Base-by-base conservation (phyloP, 1,140 invertebrate genomes). In the Pissodes strobi region DNA sequence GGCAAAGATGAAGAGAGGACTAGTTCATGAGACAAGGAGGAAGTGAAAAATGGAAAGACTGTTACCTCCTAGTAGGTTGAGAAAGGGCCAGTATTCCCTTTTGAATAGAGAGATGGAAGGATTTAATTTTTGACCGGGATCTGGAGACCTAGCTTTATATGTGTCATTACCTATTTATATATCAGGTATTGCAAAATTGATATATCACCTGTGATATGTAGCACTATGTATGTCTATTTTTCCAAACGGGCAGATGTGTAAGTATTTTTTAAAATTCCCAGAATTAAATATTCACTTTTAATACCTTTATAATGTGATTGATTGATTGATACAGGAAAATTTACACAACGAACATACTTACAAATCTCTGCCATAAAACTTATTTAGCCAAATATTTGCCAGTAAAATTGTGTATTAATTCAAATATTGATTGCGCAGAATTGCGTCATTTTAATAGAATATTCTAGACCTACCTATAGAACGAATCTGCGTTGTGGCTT, bases 1-100 rank as follows among this genome's bases (percentile, higher is more conserved):
- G 86, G 87, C 67, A 69, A 70, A 17, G 75, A 75, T 13, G 73
- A 69, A 37, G 75, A 76, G 64, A 67, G 73, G 37, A 76, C 75
- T 15, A 77, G 73, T 70, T 75, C 76, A 72, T 78, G 76, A 78
- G 69, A 68, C 15, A 52, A 64, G 49, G 60, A 57, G 45, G 15
- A 51, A 39, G 43, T 52, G 52, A 58, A 51, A 58, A 58, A 38
- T 30, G 25, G 39, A 41, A 59, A 60, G 53, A 66, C 62, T 66
- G 34, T 39, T 55, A 13, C 69, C 69, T 71, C 63, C 67, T 63
- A 71, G 63, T 59, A 21, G 46, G 58, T 22, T 15, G 2, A n/a
- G 37, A 63, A 23, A 22, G 46, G 46, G 4, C 46, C n/a, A 13
- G 22, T 27, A 27, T 19, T 27, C 22, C 46, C 46, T 49, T 25